Conservation (phyloP, 2,888 invertebrate genomes). For the Parelbella ahira region DNA sequence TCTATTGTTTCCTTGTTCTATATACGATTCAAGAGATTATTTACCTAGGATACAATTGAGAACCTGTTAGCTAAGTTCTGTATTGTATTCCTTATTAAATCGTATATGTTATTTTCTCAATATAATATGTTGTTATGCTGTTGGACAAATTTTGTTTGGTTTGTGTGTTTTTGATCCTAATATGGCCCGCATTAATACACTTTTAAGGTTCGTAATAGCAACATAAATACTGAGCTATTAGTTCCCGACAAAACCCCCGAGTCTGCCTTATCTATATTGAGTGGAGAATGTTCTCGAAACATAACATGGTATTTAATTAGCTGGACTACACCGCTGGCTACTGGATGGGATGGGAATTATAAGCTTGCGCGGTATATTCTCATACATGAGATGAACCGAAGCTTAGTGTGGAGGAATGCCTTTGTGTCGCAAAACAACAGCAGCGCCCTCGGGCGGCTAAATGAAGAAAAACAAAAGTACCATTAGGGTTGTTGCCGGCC, state of each 20-base stretch:
- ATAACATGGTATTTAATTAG: conserved; percentile 22
- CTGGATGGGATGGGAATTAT: conserved; percentile 10
- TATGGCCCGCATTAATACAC: too few relatives aligned
- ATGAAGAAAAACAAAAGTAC: conserved; percentile 66
- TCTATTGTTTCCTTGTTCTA: too few relatives aligned
- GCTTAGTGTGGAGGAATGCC: conserved; percentile 40
- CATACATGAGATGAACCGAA: conserved; percentile 34
- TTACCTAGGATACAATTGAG: too few relatives aligned
- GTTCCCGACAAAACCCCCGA: not conserved
- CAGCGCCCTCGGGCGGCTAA: conserved; percentile 44
- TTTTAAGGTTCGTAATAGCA: too few relatives aligned
- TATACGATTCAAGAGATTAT: too few relatives aligned
- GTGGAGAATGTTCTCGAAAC: conserved; percentile 1
- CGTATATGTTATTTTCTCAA: too few relatives aligned
- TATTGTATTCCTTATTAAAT: too few relatives aligned
- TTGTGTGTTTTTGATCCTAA: too few relatives aligned
- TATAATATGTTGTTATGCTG: too few relatives aligned
- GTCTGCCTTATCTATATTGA: conserved; percentile 10
- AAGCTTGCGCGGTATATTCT: conserved; percentile 19
- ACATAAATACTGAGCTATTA: too few relatives aligned
- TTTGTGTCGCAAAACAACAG: conserved; percentile 47
- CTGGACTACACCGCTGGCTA: conserved; percentile 1
- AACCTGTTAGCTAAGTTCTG: too few relatives aligned
- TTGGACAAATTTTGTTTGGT: too few relatives aligned
- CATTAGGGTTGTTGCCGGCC: conserved; percentile 52